Evolutionary conservation across 2,888 invertebrate genomes (phyloP).

Genomic region (Serripes groenlandicus): DNA sequence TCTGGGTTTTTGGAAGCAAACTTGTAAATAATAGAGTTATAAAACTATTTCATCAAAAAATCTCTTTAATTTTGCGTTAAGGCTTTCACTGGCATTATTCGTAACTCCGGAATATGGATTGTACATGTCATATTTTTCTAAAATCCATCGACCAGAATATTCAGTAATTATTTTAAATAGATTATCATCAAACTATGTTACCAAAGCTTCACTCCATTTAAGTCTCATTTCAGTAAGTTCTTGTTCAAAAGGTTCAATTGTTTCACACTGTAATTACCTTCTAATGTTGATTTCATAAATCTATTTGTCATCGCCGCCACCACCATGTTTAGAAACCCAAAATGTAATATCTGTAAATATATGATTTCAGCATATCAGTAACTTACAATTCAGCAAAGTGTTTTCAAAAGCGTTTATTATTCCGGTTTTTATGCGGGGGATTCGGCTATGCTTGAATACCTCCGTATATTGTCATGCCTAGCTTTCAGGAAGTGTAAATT

Average conservation of each 20-base stretch:
- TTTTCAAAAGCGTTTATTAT: constrained; percentile 12
- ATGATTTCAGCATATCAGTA: constrained; percentile 22
- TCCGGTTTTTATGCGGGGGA: too few species aligned
- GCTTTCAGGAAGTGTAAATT: too few species aligned
- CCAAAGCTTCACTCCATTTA: too few species aligned
- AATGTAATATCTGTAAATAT: constrained; percentile 11
- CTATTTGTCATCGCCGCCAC: background rate
- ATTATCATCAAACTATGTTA: constrained; percentile 26
- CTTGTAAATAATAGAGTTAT: too few species aligned
- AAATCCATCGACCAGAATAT: constrained; percentile 23
- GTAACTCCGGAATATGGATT: constrained; percentile 42
- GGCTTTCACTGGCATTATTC: constrained; percentile 36
- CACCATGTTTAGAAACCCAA: background rate
- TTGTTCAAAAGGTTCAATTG: background rate
- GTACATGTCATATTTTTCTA: constrained; percentile 26
- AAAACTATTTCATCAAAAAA: constrained; percentile 38
- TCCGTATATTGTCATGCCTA: too few species aligned
- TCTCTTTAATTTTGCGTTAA: constrained; percentile 39
- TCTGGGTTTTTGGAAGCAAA: too few species aligned
- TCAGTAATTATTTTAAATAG: background rate
- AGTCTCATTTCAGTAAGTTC: too few species aligned
- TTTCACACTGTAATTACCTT: background rate
- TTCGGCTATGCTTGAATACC: too few species aligned
- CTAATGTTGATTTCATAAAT: constrained; percentile 1
- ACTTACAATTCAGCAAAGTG: too few species aligned